Percentiles rank a stretch among this genome's conserved stretches.
Evolutionary conservation across 1,140 invertebrate genomes (phyloP).

Genomic region (Apis laboriosa): DNA sequence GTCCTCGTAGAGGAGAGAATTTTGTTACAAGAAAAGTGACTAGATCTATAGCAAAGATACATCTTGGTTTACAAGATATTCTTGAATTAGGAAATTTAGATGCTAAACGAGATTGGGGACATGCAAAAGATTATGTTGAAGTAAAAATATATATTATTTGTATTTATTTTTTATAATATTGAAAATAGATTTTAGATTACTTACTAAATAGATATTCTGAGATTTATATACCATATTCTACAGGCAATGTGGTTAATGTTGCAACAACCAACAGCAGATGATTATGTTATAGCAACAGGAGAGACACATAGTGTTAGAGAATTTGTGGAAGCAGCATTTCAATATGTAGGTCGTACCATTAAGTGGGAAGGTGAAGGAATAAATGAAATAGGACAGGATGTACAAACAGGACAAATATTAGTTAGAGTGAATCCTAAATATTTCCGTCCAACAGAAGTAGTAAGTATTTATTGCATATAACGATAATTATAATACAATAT

Average conservation of each 20-base stretch:
- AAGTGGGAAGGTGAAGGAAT: slow-evolving; percentile 93
- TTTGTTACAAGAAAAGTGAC: slow-evolving; percentile 99
- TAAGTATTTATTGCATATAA: slow-evolving; percentile 80
- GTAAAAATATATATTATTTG: slow-evolving; percentile 79
- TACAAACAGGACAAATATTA: slow-evolving; percentile 88
- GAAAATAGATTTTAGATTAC: not conserved
- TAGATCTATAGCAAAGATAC: slow-evolving; percentile 97
- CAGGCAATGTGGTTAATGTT: slow-evolving; percentile 99
- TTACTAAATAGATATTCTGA: not conserved
- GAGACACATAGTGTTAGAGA: slow-evolving; percentile 97
- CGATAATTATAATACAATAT: not conserved
- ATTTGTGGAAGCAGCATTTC: slow-evolving; percentile 97
- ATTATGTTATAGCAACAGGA: slow-evolving; percentile 99
- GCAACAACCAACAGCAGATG: slow-evolving; percentile 95
- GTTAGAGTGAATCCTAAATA: slow-evolving; percentile 96
- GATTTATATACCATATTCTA: slow-evolving; percentile 61
- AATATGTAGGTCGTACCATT: slow-evolving; percentile 87
- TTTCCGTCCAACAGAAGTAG: slow-evolving; percentile 98
- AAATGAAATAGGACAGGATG: slow-evolving; percentile 94
- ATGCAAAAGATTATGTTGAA: slow-evolving; percentile 99
- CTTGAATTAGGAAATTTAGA: slow-evolving; percentile 98
- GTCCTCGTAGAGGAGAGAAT: slow-evolving; percentile 97
- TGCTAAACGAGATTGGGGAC: slow-evolving; percentile 98
- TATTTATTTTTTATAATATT: not conserved
- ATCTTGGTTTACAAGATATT: slow-evolving; percentile 91